phyloP scores from a whole-genome alignment of 2,797 vertebrate genomes.

The Valencia hispanica region DNA sequence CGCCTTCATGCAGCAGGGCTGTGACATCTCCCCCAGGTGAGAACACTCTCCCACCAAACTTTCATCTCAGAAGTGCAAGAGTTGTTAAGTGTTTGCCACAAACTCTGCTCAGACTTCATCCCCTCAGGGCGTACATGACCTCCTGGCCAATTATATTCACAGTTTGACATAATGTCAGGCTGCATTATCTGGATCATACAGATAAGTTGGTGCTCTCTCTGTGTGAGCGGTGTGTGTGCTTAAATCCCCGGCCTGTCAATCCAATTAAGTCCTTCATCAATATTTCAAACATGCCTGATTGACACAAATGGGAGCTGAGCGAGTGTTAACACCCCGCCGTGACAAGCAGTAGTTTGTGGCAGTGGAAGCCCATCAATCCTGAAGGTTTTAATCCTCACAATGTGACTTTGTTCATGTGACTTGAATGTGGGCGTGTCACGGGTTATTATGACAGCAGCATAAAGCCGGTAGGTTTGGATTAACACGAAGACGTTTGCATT shows the following conservation, averaged over 20 bases:
- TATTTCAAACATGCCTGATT: slow-evolving; percentile 40
- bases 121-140: slow-evolving; percentile 33
- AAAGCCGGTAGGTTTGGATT: neutral
- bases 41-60: neutral
- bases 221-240: slow-evolving; percentile 5
- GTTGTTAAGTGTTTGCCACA: neutral
- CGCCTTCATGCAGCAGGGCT: slow-evolving; percentile 98
- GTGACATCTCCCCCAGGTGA: slow-evolving; percentile 89
- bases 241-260: slow-evolving; percentile 37
- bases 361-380: neutral
- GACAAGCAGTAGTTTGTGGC: slow-evolving; percentile 17
- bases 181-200: slow-evolving; percentile 16
- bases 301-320: slow-evolving; percentile 28
- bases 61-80: neutral
- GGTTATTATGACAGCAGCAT: neutral
- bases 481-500: too few relatives aligned
- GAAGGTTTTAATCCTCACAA: neutral
- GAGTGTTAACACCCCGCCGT: slow-evolving; percentile 8
- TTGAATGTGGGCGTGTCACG: neutral
- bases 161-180: slow-evolving; percentile 19
- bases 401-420: neutral
- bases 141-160: slow-evolving; percentile 25
- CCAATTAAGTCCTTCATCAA: slow-evolving; percentile 18
- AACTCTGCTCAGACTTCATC: neutral
- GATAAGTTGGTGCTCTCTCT: slow-evolving; percentile 7